These are phyloP conservation scores for Cuculus canorus DNA, from an alignment of 2,797 vertebrate species.

Conservation along the genomic window DNA sequence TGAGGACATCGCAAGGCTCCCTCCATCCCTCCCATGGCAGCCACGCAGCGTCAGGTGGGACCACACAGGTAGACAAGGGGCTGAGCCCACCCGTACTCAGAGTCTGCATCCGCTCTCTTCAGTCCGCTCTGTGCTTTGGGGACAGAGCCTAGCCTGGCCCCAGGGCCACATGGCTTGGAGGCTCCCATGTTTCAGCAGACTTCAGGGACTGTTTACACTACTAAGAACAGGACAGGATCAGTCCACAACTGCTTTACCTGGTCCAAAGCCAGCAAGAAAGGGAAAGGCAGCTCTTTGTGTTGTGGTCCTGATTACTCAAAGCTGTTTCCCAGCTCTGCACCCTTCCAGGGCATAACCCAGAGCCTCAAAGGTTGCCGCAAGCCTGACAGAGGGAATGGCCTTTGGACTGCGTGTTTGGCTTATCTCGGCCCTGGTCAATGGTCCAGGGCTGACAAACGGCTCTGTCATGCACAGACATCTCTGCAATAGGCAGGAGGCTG, in stretches of 20 bases:
- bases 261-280: background rate
- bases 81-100: background rate
- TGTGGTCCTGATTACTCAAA: background rate
- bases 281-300: fast-evolving
- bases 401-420: background rate
- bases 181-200: background rate
- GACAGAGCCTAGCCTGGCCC: background rate
- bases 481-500: background rate
- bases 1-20: background rate
- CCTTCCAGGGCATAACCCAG: background rate
- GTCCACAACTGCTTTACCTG: background rate
- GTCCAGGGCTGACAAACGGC: background rate
- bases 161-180: background rate
- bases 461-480: fast-evolving
- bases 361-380: background rate
- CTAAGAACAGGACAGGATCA: background rate
- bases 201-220: background rate
- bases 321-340: background rate
- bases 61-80: fast-evolving
- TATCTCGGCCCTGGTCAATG: background rate
- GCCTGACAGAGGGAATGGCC: background rate
- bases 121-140: background rate
- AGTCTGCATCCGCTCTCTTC: background rate
- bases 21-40: background rate
- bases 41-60: fast-evolving